Percentiles rank a stretch among this genome's conserved stretches.
Conservation (phyloP, 2,113 vertebrate species). For the Gopherus evgoodei region DNA sequence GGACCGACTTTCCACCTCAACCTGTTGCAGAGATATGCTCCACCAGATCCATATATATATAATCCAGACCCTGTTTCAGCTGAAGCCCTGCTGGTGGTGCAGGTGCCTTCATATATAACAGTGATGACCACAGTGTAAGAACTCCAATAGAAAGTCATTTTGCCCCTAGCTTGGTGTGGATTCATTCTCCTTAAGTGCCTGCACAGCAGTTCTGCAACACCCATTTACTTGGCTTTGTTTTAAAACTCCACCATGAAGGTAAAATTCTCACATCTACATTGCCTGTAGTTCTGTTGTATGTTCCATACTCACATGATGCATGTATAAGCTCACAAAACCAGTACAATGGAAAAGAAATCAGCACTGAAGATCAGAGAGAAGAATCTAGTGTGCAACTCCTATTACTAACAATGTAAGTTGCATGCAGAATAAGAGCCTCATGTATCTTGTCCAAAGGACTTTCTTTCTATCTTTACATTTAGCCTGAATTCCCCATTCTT, state of each 20-base stretch:
- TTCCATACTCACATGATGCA: not conserved
- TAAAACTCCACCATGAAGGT: not conserved
- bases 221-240: not conserved
- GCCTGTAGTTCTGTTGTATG: not conserved
- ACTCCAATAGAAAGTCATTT: not conserved
- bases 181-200: not conserved
- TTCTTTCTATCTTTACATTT: not conserved
- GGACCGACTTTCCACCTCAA: not conserved
- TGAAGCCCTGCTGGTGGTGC: not conserved
- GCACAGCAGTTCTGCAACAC: not conserved
- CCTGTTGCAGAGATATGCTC: not conserved
- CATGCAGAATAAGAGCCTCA: not conserved
- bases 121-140: not conserved
- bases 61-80: not conserved
- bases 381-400: not conserved
- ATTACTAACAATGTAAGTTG: not conserved
- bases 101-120: not conserved
- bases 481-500: not conserved
- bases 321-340: not conserved
- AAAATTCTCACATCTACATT: not conserved
- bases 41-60: not conserved
- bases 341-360: not conserved
- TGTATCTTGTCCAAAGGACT: not conserved
- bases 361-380: not conserved
- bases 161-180: not conserved